Evolutionary conservation across 2,113 vertebrate genomes (phyloP), one percentile per base, ranked within the genome.

Genomic region (Balaeniceps rex): DNA sequence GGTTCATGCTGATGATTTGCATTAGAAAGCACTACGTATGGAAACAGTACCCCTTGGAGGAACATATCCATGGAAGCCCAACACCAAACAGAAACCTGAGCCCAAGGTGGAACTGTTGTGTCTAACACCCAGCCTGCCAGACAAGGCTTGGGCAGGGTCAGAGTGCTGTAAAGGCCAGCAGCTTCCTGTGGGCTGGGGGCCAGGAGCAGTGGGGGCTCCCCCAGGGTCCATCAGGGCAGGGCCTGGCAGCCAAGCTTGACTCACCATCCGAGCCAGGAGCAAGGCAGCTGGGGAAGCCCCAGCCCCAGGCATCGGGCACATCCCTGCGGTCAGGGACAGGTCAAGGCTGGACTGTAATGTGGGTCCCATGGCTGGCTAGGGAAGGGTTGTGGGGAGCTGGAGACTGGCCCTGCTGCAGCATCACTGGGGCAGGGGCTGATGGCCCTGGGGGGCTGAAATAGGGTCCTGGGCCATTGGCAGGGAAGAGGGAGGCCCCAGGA

Each of bases 201-300:
- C 28, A 51, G 0, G 0, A 55, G 15, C 12, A 24, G 4, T n/a
- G 12, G 3, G 2, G 22, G 0, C 1, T 3, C 5, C 7, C 11
- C 4, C 10, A 4, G 25, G 3, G 15, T 40, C 49, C 2, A 4
- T 46, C 23, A 71, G 42, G 12, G 8, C 42, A 54, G 23, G 7
- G 3, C 15, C 23, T 78, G 55, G 12, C 12, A 69, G 11, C 21
- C 12, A 82, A 22, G 40, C 5, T 29, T 9, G 4, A 36, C 14
- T 24, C 31, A 66, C 24, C 6, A 2, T 33, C 12, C 19, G 26
- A 63, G 6, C 14, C 34, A 40, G 47, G 26, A 40, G 34, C 19
- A 51, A 19, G 9, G 6, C 14, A 58, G n/a, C 14, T 0, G 1
- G 5, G 31, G 11, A 22, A 64, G 10, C 9, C 22, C 10, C 34